Evolutionary conservation across 37 sponge, comb jelly and placozoan species (phyloP), one percentile per base, ranked within the genome.

Genomic region (Cladorhizidae sp.): DNA sequence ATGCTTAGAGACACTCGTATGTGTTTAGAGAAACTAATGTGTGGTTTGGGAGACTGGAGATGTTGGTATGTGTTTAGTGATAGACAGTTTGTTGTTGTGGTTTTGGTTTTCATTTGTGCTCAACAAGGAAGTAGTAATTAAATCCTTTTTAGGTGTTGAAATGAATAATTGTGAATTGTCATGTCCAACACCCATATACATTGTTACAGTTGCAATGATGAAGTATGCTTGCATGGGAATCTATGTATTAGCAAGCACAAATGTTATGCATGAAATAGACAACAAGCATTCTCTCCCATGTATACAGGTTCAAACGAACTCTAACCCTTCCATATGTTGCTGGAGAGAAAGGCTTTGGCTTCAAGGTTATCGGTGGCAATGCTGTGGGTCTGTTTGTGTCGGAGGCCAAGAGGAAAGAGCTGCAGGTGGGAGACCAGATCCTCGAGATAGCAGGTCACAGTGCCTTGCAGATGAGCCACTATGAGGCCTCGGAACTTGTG

Each of bases 291-390:
- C 49, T 42, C 17, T 23, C 25, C 23, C 6, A 37, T 18, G 11
- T 40, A 72, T 77, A 20, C 42, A 79, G 86, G 21, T 17, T 40
- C 18, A 61, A 58, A 29, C 73, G 86, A 0, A 74, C n/a, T n/a
- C 75, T 86, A 49, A 74, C 77, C 52, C 67, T 87, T 21, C 74
- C 77, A 17, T n/a, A 31, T 49, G 15, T 42, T n/a, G 28, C 73
- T 0, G 28, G 52, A 22, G 76, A 35, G 1, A 67, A 68, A 50
- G 88, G 88, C 8, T 84, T 67, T 38, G 86, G 86, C 3, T 80
- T 90, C 56, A 86, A 81, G 17, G 50, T 85, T 38, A 77, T 71
- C 43, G 91, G 91, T 56, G 91, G 91, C 36, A 90, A 90, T 75
- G 82, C 82, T 2, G 91, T 90, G 9, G 91, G 91, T 7, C 57